phyloP scores from a whole-genome alignment of 1,140 invertebrate genomes.

The Asobara japonica region DNA sequence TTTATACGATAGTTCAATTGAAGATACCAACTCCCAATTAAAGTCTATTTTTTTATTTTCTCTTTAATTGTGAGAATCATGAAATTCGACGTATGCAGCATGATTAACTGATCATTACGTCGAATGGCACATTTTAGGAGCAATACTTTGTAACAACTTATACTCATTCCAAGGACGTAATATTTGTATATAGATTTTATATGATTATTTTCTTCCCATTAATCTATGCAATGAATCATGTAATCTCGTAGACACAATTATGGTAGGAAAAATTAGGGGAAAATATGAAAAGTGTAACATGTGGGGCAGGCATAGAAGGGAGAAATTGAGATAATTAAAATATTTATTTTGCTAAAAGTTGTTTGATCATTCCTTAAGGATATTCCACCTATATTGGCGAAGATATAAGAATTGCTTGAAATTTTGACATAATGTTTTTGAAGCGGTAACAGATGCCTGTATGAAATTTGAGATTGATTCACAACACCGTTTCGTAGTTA shows the following conservation, averaged over 20 bases:
- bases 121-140: not conserved
- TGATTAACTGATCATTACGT: not conserved
- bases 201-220: not conserved
- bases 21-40: not conserved
- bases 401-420: no score
- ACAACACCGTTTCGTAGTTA: no score
- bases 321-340: not conserved
- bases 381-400: no score
- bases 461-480: no score
- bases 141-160: not conserved
- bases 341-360: constrained; percentile 1
- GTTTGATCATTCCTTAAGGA: not conserved
- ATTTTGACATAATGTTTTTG: no score
- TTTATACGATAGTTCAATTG: not conserved
- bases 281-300: not conserved
- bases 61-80: not conserved
- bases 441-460: no score
- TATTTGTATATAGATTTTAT: not conserved
- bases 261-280: not conserved
- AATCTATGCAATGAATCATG: not conserved
- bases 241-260: constrained; percentile 1
- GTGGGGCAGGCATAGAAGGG: not conserved
- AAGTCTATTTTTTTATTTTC: not conserved
- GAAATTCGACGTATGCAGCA: not conserved
- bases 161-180: not conserved